Base-by-base conservation (phyloP, 1,140 invertebrate genomes). In the Pseudachorutes palmiensis region DNA sequence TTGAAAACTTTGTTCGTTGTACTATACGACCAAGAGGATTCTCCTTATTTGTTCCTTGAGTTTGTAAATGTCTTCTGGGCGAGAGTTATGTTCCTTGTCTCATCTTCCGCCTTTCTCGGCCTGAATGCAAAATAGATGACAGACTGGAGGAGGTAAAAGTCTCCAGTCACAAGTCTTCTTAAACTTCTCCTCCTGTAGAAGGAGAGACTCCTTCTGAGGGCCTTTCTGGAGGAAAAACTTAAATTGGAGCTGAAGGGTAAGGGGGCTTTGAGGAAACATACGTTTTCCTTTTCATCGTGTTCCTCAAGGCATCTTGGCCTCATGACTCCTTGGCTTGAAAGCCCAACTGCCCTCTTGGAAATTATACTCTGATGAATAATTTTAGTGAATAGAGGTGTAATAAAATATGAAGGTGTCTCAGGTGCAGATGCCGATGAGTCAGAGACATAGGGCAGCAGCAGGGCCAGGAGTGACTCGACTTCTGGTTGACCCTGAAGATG, bases 111-210 rank as follows among this genome's bases (percentile, higher is more conserved):
- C 51, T 55, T 5, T 14, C 5, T 24, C 24, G 24, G 5, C 3
- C 12, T 55, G 51, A 55, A 55, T 55, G 51, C 51, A 55, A 55
- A 55, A 26, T 55, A 61, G 59, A 31, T 29, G 59, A 61, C 16
- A 29, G 31, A 33, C 14, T 14, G 16, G 31, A 61, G 5, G 29
- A 61, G 29, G 31, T 45, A 9, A 45, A 45, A 45, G 36, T 45
- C 36, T 12, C 36, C 9, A 12, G 36, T 12, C 19, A 45, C 19
- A 12, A 12, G 19, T 45, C 9, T 19, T 45, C 36, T 45, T 9
- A 45, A 45, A 45, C 19, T 45, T 45, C 36, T 45, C 36, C 19
- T 45, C 36, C n/a, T n/a, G n/a, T n/a, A n/a, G n/a, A n/a, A n/a
- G n/a, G n/a, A n/a, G n/a, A n/a, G n/a, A n/a, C n/a, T n/a, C n/a